Evolutionary conservation across 2,113 vertebrate species (phyloP), one percentile per base, ranked within the genome.

Genomic region (Alligator sinensis): DNA sequence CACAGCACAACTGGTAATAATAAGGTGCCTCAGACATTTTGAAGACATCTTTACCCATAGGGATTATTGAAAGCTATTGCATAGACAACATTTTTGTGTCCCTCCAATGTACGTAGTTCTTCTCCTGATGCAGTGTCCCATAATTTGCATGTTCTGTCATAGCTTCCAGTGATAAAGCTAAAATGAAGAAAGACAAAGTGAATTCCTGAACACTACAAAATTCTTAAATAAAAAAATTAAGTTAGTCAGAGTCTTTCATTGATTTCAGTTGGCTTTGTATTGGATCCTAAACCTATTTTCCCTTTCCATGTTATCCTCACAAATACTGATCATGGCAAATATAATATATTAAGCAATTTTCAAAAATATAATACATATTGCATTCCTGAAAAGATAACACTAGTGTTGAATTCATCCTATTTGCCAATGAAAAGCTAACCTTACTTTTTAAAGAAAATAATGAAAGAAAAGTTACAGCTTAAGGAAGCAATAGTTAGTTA

Each of bases 121-220:
- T 98, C 98, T 95, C 99, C 99, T 2, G 98, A 98, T 2, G 97
- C 97, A 0, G 99, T 99, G 96, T 99, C 99, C 99, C 99, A 99
- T 28, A 99, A 94, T 96, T 98, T 98, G 90, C 99, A 99, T 1
- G 99, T 99, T 95, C 99, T 98, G 84, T 99, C 99, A 77, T 99
- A 99, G 98, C 99, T 99, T 76, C 99, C 99, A 24, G 99, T 99
- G 96, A 99, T 99, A 94, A 99, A 99, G 88, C 99, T 99, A 94
- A 90, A 95, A 74, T 61, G 86, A 64, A 90, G 68, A 84, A 84
- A 93, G 58, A 94, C 89, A 91, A 61, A 89, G 80, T 17, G 13
- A 0, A 77, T 38, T 25, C 13, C 74, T 87, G 9, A 47, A 55
- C 13, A 59, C 17, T 55, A 19, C 19, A 58, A 80, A 25, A 10